Evolutionary conservation across 2,797 vertebrate species (phyloP).

Genomic region (Aselliscus stoliczkanus): DNA sequence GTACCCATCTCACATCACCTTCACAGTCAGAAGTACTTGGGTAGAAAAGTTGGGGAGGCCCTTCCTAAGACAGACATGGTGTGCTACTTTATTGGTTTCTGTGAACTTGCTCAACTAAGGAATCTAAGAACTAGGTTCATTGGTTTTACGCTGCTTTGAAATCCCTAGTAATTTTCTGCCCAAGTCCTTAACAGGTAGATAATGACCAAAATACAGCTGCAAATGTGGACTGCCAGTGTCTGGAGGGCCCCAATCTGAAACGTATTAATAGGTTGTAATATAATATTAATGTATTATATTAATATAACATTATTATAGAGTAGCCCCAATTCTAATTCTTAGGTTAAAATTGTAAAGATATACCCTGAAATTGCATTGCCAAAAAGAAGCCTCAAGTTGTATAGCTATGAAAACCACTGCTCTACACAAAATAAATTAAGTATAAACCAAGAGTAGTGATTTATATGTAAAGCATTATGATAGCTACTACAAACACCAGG

Average conservation of each 20-base stretch:
- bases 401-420: conserved; percentile 60
- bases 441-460: conserved; percentile 60
- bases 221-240: not conserved
- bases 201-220: not conserved
- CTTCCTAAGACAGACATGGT: not conserved
- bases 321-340: not conserved
- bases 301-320: not conserved
- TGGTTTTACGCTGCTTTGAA: not conserved
- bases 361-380: not conserved
- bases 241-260: not conserved
- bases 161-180: not conserved
- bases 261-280: not conserved
- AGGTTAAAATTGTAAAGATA: not conserved
- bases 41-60: not conserved
- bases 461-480: conserved; percentile 55
- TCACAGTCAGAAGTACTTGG: not conserved
- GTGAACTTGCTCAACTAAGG: not conserved
- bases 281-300: not conserved
- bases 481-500: not conserved
- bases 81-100: not conserved
- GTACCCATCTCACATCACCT: not conserved
- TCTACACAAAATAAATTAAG: conserved; percentile 35
- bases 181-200: not conserved
- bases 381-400: not conserved
- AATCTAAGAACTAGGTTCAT: not conserved